A percentile compares a stretch with the other conserved stretches of the same genome.
Conservation (phyloP, 2,888 invertebrate genomes). For the Darwinula stevensoni region DNA sequence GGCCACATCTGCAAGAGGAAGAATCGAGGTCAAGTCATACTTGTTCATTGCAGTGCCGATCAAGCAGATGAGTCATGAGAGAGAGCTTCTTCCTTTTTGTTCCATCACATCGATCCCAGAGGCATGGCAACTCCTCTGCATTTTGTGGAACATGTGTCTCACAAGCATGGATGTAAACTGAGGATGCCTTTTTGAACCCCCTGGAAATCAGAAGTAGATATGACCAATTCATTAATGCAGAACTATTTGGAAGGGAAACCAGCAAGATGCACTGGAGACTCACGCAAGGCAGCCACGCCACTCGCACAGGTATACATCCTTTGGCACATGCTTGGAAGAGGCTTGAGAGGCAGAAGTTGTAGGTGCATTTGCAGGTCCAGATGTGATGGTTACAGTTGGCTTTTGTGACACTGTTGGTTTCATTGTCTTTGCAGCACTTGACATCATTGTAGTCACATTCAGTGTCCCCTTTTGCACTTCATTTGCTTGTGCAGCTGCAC, state of each 20-base stretch:
- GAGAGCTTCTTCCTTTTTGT: constrained; percentile 72
- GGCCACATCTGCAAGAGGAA: too few relatives aligned
- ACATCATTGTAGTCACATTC: too few relatives aligned
- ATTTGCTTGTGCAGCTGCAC: too few relatives aligned
- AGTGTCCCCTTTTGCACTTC: too few relatives aligned
- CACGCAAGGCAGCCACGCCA: constrained; percentile 60
- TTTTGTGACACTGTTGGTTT: too few relatives aligned
- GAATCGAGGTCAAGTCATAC: too few relatives aligned
- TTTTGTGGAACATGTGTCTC: constrained; percentile 43
- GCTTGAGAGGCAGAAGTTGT: background rate
- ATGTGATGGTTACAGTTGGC: too few relatives aligned
- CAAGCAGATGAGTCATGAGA: constrained; percentile 79
- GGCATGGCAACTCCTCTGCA: constrained; percentile 42
- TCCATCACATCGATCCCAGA: constrained; percentile 71
- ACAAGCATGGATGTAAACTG: constrained; percentile 64
- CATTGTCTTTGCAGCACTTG: too few relatives aligned
- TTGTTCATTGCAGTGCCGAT: constrained; percentile 66
- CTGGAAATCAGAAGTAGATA: constrained; percentile 16
- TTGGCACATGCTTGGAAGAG: constrained; percentile 3
- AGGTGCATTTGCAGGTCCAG: background rate
- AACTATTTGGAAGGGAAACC: constrained; percentile 6
- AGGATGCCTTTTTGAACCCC: constrained; percentile 31
- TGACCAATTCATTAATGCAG: too few relatives aligned
- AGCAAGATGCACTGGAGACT: constrained; percentile 10
- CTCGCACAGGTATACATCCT: constrained; percentile 35